Conservation (phyloP, 2,113 vertebrate species). For the Amphilophus citrinellus region DNA sequence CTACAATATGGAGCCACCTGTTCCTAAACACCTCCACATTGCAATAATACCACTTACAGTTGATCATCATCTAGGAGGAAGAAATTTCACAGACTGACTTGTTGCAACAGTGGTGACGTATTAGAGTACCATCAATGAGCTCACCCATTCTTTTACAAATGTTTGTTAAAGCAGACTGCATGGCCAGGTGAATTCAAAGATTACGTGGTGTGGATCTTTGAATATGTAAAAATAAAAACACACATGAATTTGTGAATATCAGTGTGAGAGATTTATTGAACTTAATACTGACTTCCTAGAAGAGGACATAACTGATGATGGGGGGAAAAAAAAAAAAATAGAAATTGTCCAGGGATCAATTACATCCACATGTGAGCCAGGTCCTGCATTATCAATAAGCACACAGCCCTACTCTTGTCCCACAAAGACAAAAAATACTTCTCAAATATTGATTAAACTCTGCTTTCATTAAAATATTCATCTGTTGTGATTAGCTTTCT, state of each 20-base stretch:
- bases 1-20: not conserved
- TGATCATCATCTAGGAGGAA: not conserved
- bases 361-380: slow-evolving; percentile 29
- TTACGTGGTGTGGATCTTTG: no score
- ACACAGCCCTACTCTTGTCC: slow-evolving; percentile 28
- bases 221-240: not conserved
- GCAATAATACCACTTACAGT: not conserved
- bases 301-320: slow-evolving; percentile 38
- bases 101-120: not conserved
- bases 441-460: slow-evolving; percentile 30
- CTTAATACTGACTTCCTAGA: slow-evolving; percentile 55
- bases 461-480: slow-evolving; percentile 25
- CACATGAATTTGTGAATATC: not conserved
- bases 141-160: not conserved
- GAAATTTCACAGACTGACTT: not conserved
- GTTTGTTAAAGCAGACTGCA: not conserved
- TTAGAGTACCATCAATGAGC: not conserved
- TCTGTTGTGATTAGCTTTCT: slow-evolving; percentile 20
- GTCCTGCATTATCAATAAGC: not conserved
- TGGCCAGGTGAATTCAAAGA: not conserved
- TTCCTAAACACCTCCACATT: not conserved
- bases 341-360: slow-evolving; percentile 43
- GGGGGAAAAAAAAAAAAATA: slow-evolving; percentile 14
- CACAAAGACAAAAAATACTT: slow-evolving; percentile 30
- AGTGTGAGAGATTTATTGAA: slow-evolving; percentile 70